These are phyloP conservation scores for Ailuropoda melanoleuca DNA, from an alignment of 2,113 vertebrate species.

Conservation along the genomic window DNA sequence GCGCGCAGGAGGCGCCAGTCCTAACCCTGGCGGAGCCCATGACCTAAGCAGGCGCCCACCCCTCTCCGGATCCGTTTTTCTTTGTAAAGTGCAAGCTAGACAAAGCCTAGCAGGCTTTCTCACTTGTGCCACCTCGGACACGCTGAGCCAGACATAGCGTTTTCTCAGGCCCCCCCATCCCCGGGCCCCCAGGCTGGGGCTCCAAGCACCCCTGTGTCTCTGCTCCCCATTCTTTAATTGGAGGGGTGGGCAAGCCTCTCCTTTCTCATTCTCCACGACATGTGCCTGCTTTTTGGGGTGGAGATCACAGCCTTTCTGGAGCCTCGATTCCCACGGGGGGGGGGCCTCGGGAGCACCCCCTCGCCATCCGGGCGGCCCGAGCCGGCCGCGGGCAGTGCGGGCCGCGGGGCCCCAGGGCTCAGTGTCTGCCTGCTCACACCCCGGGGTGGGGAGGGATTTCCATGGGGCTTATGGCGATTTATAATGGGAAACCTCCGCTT, in stretches of 20 bases:
- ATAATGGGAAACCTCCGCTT: conserved; percentile 85
- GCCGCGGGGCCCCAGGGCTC: background rate
- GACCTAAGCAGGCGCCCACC: background rate
- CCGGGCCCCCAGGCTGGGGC: background rate
- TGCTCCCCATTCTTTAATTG: background rate
- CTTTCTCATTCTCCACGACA: background rate
- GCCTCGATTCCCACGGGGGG: conserved; percentile 61
- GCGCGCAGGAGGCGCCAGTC: background rate
- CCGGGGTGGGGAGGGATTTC: conserved; percentile 83
- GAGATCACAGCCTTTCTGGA: conserved; percentile 43
- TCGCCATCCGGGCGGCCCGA: background rate
- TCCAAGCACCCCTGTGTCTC: background rate
- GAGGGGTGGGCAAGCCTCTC: background rate
- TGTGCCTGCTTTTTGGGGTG: conserved; percentile 16
- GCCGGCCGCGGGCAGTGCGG: background rate
- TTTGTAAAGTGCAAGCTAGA: background rate
- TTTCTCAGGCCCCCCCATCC: background rate
- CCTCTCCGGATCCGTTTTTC: background rate
- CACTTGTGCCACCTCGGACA: fast-evolving
- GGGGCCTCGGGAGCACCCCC: conserved; percentile 25
- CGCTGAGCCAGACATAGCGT: fast-evolving
- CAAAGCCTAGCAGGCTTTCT: background rate
- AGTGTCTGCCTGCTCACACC: conserved; percentile 78
- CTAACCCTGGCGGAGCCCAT: background rate
- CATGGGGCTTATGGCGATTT: conserved; percentile 87